Evolutionary conservation across 1,140 invertebrate species (phyloP).

Genomic region (Drosophila kurseongensis): DNA sequence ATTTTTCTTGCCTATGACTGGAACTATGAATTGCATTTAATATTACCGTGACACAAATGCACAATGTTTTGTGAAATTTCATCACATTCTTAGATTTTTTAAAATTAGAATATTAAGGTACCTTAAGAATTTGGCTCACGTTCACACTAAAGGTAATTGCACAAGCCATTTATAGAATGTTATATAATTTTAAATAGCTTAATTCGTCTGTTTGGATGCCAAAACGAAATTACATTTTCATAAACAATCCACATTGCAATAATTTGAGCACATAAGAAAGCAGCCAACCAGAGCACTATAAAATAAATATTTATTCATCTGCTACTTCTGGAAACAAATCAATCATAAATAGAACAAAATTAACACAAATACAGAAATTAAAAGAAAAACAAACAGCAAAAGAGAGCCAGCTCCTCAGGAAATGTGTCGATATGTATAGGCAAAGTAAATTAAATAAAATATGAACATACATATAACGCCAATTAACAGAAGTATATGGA

Average conservation of each 20-base stretch:
- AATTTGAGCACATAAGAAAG: constrained; percentile 3
- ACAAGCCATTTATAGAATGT: constrained; percentile 10
- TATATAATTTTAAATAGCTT: neutral
- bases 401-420: constrained; percentile 15
- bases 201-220: constrained; percentile 5
- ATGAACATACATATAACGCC: constrained; percentile 21
- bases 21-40: neutral
- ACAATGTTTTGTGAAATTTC: too few relatives aligned
- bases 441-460: constrained; percentile 46
- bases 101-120: neutral
- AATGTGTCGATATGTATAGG: constrained; percentile 24
- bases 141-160: constrained; percentile 5
- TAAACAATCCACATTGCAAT: neutral
- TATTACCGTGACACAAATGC: too few relatives aligned
- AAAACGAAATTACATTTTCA: constrained; percentile 40
- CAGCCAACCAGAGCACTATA: constrained; percentile 5
- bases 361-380: constrained; percentile 19
- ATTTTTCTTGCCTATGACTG: neutral
- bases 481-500: neutral
- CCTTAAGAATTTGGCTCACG: constrained; percentile 9
- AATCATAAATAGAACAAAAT: constrained; percentile 31
- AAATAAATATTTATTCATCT: constrained; percentile 9
- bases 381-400: constrained; percentile 26
- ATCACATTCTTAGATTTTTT: neutral
- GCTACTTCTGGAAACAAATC: constrained; percentile 15